Percentiles rank a stretch among this genome's conserved stretches.
Evolutionary conservation across 2,113 vertebrate genomes (phyloP).

Genomic region (Periophthalmus modestus): DNA sequence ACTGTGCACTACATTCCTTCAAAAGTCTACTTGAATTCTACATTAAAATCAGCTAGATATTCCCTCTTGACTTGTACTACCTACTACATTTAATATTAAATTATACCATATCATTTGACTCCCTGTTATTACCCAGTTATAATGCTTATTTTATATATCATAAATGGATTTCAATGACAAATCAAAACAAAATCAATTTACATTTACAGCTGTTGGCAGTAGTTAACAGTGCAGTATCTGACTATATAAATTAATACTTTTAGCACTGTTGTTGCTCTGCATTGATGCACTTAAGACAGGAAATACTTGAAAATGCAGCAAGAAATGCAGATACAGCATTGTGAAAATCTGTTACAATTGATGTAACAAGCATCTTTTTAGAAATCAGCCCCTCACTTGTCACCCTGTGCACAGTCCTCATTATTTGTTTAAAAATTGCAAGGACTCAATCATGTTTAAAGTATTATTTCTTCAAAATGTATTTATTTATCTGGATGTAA

Average conservation of each 20-base stretch:
- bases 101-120: neutral
- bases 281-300: constrained; percentile 5
- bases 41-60: neutral
- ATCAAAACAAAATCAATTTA: neutral
- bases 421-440: constrained; percentile 70
- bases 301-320: constrained; percentile 5
- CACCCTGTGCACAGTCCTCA: constrained; percentile 47
- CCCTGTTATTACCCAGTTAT: neutral
- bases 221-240: neutral
- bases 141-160: neutral
- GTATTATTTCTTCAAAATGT: constrained; percentile 73
- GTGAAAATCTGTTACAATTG: constrained; percentile 6
- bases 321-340: constrained; percentile 2
- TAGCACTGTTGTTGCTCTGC: constrained; percentile 2
- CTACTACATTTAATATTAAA: neutral
- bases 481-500: constrained; percentile 81
- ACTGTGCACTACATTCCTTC: constrained; percentile 40
- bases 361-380: constrained; percentile 19
- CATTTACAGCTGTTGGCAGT: neutral
- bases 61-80: constrained; percentile 9
- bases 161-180: neutral
- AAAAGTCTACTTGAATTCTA: constrained; percentile 31
- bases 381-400: constrained; percentile 56
- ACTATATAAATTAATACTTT: neutral
- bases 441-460: constrained; percentile 61